Percentiles rank a stretch among this genome's conserved stretches.
phyloP scores from a whole-genome alignment of 2,888 invertebrate species.

The Thymelicus sylvestris region DNA sequence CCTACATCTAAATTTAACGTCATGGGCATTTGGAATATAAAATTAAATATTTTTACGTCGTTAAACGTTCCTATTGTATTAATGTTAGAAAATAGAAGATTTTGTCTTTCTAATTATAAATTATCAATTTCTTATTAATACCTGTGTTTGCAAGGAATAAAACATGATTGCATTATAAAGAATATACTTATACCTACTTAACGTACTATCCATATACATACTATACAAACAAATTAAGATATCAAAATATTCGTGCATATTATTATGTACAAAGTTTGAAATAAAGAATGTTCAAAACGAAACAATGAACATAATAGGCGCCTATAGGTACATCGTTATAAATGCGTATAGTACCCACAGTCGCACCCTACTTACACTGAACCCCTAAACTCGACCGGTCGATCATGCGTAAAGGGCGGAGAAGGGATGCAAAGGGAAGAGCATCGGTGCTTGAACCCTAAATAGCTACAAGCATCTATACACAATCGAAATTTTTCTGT shows the following conservation, averaged over 20 bases:
- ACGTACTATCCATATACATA: too few species aligned
- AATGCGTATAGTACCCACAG: conserved; percentile 59
- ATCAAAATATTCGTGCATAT: too few species aligned
- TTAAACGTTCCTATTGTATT: too few species aligned
- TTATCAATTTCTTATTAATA: too few species aligned
- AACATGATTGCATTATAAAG: too few species aligned
- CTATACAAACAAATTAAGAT: too few species aligned
- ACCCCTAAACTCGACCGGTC: conserved; percentile 83
- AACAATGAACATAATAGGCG: conserved; percentile 15
- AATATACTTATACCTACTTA: too few species aligned
- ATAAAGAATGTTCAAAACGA: conserved; percentile 12
- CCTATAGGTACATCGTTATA: conserved; percentile 31
- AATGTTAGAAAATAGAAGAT: too few species aligned
- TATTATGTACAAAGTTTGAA: not conserved
- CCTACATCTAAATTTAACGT: not conserved
- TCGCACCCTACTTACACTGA: conserved; percentile 75
- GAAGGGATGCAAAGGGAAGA: conserved; percentile 83
- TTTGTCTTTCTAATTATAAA: too few species aligned
- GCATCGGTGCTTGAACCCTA: conserved; percentile 79
- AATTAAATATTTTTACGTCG: too few species aligned
- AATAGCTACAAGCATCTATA: conserved; percentile 56
- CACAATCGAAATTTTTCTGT: conserved; percentile 36
- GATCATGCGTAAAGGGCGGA: conserved; percentile 85
- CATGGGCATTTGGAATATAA: not conserved
- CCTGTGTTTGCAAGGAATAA: too few species aligned